A percentile compares a stretch with the other conserved stretches of the same genome.
Evolutionary conservation across 2,888 invertebrate genomes (phyloP).

Genomic region (Catocala sponsa): DNA sequence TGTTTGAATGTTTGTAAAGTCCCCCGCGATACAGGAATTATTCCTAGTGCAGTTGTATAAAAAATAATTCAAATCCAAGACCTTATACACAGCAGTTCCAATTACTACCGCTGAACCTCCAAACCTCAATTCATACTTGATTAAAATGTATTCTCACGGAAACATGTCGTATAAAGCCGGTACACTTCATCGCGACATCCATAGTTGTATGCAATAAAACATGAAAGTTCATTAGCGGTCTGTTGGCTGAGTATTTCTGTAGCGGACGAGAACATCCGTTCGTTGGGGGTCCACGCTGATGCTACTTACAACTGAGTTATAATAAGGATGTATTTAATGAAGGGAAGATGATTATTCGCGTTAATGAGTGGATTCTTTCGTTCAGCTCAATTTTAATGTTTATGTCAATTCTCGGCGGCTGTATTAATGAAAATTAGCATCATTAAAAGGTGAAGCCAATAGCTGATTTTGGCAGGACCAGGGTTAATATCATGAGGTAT

Average conservation of each 20-base stretch:
- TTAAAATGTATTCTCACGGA: slow-evolving; percentile 7
- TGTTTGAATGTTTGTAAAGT: too few species aligned
- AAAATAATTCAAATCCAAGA: too few species aligned
- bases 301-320: slow-evolving; percentile 24
- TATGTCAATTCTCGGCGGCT: too few species aligned
- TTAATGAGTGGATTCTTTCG: not conserved
- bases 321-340: slow-evolving; percentile 18
- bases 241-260: slow-evolving; percentile 60
- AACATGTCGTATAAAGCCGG: slow-evolving; percentile 20
- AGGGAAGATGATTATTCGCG: not conserved
- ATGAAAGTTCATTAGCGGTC: slow-evolving; percentile 53
- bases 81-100: too few species aligned
- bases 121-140: slow-evolving; percentile 2
- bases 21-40: too few species aligned
- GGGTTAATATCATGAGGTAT: too few species aligned
- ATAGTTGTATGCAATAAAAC: slow-evolving; percentile 49
- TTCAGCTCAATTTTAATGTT: too few species aligned
- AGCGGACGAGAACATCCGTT: slow-evolving; percentile 67
- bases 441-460: too few species aligned
- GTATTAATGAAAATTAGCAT: too few species aligned
- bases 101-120: too few species aligned
- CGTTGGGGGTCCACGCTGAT: slow-evolving; percentile 69
- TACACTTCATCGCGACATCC: slow-evolving; percentile 25
- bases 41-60: too few species aligned
- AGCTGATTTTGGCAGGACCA: too few species aligned